These are phyloP conservation scores for Apamea epomidion DNA, from an alignment of 2,888 invertebrate species.

Conservation along the genomic window DNA sequence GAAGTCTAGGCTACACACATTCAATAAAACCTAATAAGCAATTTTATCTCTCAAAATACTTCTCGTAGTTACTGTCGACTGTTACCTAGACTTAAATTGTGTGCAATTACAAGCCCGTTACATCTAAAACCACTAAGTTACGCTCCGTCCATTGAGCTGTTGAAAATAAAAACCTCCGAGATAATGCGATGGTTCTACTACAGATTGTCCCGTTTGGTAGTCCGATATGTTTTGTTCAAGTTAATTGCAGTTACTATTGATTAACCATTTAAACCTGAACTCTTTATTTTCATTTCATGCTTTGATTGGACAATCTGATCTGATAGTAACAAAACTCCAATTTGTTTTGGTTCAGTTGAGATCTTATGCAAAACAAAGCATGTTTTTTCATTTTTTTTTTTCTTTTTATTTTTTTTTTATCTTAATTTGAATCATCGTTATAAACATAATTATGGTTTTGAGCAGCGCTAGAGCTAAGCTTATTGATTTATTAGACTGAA, in stretches of 20 bases:
- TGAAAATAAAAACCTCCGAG: constrained; percentile 36
- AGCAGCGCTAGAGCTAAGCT: background rate
- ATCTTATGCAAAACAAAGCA: background rate
- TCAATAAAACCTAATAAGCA: background rate
- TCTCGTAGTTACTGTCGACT: no score
- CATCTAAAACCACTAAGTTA: constrained; percentile 25
- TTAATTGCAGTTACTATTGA: constrained; percentile 16
- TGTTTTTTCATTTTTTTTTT: background rate
- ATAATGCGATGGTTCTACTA: background rate
- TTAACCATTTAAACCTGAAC: background rate
- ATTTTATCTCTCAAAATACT: background rate
- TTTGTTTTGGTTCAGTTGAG: background rate
- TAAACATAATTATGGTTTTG: background rate
- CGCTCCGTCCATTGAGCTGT: constrained; percentile 21
- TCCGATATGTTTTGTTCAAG: constrained; percentile 40
- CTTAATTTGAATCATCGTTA: background rate
- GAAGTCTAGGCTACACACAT: background rate
- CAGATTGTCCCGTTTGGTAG: constrained; percentile 25
- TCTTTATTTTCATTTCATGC: constrained; percentile 28
- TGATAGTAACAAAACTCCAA: background rate
- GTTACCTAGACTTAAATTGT: constrained; percentile 9
- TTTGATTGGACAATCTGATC: constrained; percentile 9
- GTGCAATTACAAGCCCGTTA: constrained; percentile 47
- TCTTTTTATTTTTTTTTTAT: background rate
- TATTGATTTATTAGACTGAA: background rate